These are phyloP conservation scores for Aeoliscus strigatus DNA, from an alignment of 2,797 vertebrate genomes.

Conservation along the genomic window DNA sequence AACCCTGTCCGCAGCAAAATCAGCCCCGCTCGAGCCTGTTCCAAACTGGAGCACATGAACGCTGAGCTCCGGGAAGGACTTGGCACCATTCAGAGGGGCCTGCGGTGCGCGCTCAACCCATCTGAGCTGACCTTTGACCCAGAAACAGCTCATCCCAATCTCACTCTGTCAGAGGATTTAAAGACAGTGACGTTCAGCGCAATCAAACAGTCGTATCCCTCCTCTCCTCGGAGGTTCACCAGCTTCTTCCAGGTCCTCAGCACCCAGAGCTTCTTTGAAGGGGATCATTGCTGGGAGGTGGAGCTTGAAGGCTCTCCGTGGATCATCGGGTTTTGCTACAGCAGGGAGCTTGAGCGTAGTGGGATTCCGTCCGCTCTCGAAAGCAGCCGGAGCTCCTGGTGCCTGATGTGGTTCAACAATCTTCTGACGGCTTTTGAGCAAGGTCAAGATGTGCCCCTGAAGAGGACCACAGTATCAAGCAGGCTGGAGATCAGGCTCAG, in stretches of 20 bases:
- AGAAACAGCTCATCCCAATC: slow-evolving; percentile 69
- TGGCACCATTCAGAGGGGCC: slow-evolving; percentile 55
- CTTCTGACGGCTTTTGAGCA: slow-evolving; percentile 69
- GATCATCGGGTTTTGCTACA: slow-evolving; percentile 71
- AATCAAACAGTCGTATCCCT: slow-evolving; percentile 55
- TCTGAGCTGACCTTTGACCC: slow-evolving; percentile 75
- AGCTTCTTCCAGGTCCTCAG: slow-evolving; percentile 73
- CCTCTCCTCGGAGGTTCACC: slow-evolving; percentile 61
- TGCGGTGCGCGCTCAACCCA: slow-evolving; percentile 68
- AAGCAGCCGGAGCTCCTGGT: slow-evolving; percentile 70
- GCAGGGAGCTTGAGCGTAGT: slow-evolving; percentile 44
- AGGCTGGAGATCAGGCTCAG: slow-evolving; percentile 69
- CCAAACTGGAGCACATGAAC: slow-evolving; percentile 59
- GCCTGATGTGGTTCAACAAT: slow-evolving; percentile 76
- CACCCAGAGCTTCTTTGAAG: slow-evolving; percentile 69
- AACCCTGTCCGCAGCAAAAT: slow-evolving; percentile 15
- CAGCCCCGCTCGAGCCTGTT: slow-evolving; percentile 33
- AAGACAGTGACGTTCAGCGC: slow-evolving; percentile 68
- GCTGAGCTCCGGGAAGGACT: slow-evolving; percentile 51
- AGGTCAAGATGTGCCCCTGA: slow-evolving; percentile 56
- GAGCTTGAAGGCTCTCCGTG: slow-evolving; percentile 65
- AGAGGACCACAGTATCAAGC: slow-evolving; percentile 60
- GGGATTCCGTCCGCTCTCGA: slow-evolving; percentile 72
- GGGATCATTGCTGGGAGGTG: slow-evolving; percentile 71
- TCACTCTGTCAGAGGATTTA: slow-evolving; percentile 71